Conservation (phyloP, 2,797 vertebrate species). For the Betta splendens region DNA sequence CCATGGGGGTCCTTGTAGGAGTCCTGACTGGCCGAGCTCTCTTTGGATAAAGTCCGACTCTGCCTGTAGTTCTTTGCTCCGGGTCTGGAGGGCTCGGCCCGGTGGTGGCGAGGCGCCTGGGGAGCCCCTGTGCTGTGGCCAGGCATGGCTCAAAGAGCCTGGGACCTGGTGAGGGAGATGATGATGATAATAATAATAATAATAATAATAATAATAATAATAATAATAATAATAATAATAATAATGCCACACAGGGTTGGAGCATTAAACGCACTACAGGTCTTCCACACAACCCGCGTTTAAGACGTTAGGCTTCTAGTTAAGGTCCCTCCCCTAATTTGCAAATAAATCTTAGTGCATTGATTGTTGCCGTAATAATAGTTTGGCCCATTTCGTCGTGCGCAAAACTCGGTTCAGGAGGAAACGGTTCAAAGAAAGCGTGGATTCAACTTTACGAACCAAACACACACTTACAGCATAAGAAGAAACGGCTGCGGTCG, state of each 20-base stretch:
- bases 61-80: constrained; percentile 69
- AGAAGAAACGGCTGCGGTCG: constrained; percentile 46
- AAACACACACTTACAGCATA: constrained; percentile 76
- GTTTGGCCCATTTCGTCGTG: constrained; percentile 19
- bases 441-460: background rate
- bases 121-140: constrained; percentile 83
- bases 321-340: background rate
- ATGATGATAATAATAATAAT: constrained; percentile 22
- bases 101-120: constrained; percentile 69
- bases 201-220: constrained; percentile 24
- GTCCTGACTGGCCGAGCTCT: constrained; percentile 77
- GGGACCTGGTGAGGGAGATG: constrained; percentile 76
- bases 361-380: constrained; percentile 32
- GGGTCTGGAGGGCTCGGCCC: constrained; percentile 51
- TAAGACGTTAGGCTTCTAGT: background rate
- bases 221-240: constrained; percentile 25
- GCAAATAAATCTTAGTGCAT: constrained; percentile 41
- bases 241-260: constrained; percentile 12
- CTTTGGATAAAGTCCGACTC: constrained; percentile 59
- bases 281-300: background rate
- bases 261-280: constrained; percentile 5
- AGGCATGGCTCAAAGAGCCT: constrained; percentile 88
- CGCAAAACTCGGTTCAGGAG: constrained; percentile 2
- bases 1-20: constrained; percentile 68
- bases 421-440: constrained; percentile 4